Percentiles rank a stretch among this genome's conserved stretches.
Conservation (phyloP, 2,113 vertebrate species). For the Pontoporia blainvillei region DNA sequence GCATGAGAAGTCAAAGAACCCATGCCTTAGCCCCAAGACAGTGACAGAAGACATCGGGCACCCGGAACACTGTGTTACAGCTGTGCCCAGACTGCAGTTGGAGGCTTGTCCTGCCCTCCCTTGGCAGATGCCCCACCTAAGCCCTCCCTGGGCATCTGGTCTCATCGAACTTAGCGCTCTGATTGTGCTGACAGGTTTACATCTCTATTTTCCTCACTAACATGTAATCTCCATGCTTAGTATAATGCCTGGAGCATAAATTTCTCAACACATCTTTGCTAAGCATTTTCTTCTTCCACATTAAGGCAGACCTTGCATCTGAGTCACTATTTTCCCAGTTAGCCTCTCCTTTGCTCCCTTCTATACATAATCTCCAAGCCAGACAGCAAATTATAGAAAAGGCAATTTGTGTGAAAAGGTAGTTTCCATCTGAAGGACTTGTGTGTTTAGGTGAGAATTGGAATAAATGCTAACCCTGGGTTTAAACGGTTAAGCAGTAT, state of each 20-base stretch:
- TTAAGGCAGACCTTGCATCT: background rate
- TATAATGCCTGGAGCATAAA: background rate
- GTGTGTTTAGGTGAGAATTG: background rate
- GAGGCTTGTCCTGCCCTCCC: background rate
- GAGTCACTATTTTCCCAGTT: background rate
- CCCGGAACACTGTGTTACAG: accelerated
- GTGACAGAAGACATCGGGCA: background rate
- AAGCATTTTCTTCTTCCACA: background rate
- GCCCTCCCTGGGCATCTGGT: background rate
- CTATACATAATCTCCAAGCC: background rate
- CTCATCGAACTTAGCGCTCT: background rate
- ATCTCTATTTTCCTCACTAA: background rate
- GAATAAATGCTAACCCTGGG: background rate
- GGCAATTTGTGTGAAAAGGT: background rate
- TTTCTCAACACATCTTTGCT: background rate
- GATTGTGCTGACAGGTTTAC: background rate
- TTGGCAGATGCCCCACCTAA: background rate
- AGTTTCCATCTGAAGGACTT: conserved; percentile 4
- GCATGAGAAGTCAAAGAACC: background rate
- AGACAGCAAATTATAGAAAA: conserved; percentile 16
- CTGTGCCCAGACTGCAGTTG: background rate
- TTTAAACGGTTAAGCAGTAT: background rate
- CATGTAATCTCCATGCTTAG: background rate
- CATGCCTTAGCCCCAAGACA: background rate
- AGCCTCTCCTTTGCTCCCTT: background rate